Evolutionary conservation across 2,888 invertebrate species (phyloP).

Genomic region (Agrypnus murinus): DNA sequence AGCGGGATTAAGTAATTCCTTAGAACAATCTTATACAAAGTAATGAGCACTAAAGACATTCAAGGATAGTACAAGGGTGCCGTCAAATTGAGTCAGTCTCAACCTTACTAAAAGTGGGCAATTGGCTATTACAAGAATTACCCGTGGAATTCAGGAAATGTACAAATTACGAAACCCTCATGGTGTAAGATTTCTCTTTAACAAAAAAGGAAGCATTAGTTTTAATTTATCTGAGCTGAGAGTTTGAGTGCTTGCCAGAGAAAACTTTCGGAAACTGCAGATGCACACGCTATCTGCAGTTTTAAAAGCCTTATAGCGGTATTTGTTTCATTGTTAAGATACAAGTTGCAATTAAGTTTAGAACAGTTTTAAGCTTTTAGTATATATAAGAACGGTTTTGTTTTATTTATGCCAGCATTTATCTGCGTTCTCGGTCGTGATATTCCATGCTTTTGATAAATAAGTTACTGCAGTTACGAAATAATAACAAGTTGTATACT

Average conservation of each 20-base stretch:
- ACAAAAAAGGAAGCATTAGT: not conserved
- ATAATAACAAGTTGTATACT: too few relatives aligned
- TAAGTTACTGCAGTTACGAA: too few relatives aligned
- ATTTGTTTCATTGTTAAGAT: conserved; percentile 8
- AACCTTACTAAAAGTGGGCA: conserved; percentile 8
- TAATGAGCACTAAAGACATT: not conserved
- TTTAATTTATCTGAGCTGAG: conserved; percentile 4
- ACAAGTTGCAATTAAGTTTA: conserved; percentile 13
- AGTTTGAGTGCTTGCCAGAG: not conserved
- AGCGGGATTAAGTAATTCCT: not conserved
- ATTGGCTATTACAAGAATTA: conserved; percentile 10
- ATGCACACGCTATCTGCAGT: not conserved
- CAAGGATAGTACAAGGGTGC: conserved; percentile 1
- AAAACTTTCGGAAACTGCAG: conserved; percentile 8
- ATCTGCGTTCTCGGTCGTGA: too few relatives aligned
- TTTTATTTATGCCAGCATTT: too few relatives aligned
- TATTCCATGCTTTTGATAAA: too few relatives aligned
- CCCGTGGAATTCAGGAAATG: not conserved
- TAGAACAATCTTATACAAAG: conserved; percentile 4
- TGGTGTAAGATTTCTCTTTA: conserved; percentile 1
- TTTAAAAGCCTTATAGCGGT: conserved; percentile 1
- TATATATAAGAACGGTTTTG: too few relatives aligned
- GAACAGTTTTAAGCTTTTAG: not conserved
- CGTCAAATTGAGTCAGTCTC: not conserved
- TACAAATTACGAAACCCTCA: conserved; percentile 5